These are phyloP conservation scores for Leptosomus discolor DNA, from an alignment of 2,113 vertebrate genomes.

Conservation along the genomic window DNA sequence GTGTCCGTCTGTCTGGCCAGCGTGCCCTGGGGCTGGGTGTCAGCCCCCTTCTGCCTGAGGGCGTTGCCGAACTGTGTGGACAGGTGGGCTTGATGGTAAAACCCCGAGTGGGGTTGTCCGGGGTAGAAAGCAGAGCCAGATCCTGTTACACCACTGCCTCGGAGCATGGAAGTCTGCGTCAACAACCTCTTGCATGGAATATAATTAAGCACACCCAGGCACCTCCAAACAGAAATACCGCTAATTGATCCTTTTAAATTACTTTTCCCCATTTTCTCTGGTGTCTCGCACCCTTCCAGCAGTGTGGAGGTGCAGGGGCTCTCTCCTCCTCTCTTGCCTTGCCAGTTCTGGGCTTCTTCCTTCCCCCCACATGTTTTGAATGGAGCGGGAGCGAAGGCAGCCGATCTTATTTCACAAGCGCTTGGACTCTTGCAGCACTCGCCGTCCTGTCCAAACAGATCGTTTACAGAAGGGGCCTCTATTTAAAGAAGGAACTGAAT, in stretches of 20 bases:
- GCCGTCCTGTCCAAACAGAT: slow-evolving; percentile 66
- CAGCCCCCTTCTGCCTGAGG: not conserved
- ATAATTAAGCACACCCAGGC: not conserved
- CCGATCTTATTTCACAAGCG: slow-evolving; percentile 61
- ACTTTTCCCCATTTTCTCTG: not conserved
- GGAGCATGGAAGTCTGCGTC: not conserved
- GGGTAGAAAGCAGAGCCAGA: not conserved
- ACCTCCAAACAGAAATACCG: not conserved
- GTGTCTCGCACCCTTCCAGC: not conserved
- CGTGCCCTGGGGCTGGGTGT: accelerated
- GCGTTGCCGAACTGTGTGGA: not conserved
- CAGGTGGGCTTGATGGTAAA: not conserved
- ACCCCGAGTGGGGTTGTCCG: accelerated
- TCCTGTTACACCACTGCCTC: not conserved
- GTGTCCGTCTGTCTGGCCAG: not conserved
- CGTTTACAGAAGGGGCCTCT: slow-evolving; percentile 65
- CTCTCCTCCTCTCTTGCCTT: not conserved
- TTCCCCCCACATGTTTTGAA: slow-evolving; percentile 31
- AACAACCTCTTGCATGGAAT: not conserved
- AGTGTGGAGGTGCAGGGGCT: accelerated
- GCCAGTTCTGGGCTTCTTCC: slow-evolving; percentile 1
- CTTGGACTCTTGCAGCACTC: slow-evolving; percentile 52
- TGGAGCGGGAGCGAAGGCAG: not conserved
- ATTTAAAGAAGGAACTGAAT: slow-evolving; percentile 62
- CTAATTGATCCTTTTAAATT: not conserved